phyloP scores from a whole-genome alignment of 2,113 vertebrate species.

The Telmatochromis brachygnathus region DNA sequence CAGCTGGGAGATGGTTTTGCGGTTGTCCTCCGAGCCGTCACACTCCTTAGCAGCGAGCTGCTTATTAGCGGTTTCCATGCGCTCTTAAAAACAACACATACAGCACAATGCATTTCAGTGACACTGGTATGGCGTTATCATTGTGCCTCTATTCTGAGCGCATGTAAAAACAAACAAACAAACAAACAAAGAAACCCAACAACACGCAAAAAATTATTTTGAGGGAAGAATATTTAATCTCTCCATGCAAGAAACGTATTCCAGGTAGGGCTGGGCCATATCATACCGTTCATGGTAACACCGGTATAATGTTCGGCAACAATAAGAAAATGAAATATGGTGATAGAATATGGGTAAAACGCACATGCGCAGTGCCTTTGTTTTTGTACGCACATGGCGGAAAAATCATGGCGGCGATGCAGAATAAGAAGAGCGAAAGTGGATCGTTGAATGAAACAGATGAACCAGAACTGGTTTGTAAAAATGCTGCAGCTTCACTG shows the following conservation, averaged over 20 bases:
- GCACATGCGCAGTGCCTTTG: fast-evolving
- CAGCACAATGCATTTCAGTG: not conserved
- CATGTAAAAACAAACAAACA: not conserved
- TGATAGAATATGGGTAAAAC: not conserved
- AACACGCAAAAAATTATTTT: not conserved
- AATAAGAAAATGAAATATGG: not conserved
- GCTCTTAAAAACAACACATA: constrained; percentile 71
- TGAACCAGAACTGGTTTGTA: fast-evolving
- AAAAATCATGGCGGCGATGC: fast-evolving
- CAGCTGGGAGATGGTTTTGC: constrained; percentile 95
- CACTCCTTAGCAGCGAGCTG: constrained; percentile 93
- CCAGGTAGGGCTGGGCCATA: fast-evolving
- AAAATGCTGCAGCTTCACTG: fast-evolving
- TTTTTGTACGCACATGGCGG: fast-evolving
- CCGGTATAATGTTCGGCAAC: fast-evolving
- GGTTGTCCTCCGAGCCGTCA: constrained; percentile 92
- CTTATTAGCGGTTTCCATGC: constrained; percentile 96
- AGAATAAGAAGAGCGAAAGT: fast-evolving
- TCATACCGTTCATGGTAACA: fast-evolving
- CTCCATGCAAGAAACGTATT: not conserved
- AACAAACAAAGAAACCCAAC: fast-evolving
- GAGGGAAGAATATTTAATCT: not conserved
- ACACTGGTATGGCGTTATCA: not conserved
- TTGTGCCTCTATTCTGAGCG: not conserved
- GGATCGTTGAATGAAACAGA: not conserved